Percentiles rank a stretch among this genome's conserved stretches.
Conservation (phyloP, 2,888 invertebrate genomes). For the Dicranocentrus wangi region DNA sequence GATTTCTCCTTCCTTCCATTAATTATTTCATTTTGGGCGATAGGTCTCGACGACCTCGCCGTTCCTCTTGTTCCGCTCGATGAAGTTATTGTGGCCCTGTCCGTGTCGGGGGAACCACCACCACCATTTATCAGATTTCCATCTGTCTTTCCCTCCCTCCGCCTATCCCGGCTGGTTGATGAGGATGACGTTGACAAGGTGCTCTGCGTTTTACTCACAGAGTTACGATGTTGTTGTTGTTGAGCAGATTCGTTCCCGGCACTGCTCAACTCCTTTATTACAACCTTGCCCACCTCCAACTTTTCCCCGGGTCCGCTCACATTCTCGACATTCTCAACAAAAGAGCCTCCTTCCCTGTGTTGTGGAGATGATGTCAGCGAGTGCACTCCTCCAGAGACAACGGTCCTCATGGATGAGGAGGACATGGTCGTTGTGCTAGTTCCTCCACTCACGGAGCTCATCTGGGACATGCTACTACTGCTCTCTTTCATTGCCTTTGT, state of each 20-base stretch:
- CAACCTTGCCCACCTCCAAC: constrained; percentile 53
- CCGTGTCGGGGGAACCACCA: not conserved
- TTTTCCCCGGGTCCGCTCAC: constrained; percentile 6
- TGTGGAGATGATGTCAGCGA: too few species aligned
- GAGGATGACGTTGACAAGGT: not conserved
- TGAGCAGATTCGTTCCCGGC: constrained; percentile 3
- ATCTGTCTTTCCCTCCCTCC: constrained; percentile 10
- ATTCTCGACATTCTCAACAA: constrained; percentile 28
- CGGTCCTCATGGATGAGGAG: constrained; percentile 74
- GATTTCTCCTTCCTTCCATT: constrained; percentile 19
- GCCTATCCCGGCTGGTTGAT: not conserved
- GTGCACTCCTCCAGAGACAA: constrained; percentile 45
- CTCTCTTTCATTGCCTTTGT: constrained; percentile 44
- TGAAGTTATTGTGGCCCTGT: constrained; percentile 27
- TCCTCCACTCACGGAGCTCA: constrained; percentile 6
- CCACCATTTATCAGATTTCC: constrained; percentile 39
- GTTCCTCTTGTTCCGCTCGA: constrained; percentile 6
- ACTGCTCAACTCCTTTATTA: constrained; percentile 52
- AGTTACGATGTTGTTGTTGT: not conserved
- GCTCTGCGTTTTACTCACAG: not conserved
- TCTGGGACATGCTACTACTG: constrained; percentile 25
- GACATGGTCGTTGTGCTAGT: constrained; percentile 74
- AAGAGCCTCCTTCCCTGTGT: not conserved
- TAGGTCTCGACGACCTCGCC: not conserved
- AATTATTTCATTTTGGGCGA: constrained; percentile 12